Evolutionary conservation across 2,797 vertebrate species (phyloP), one percentile per base, ranked within the genome.

Genomic region (Hydrophis major): DNA sequence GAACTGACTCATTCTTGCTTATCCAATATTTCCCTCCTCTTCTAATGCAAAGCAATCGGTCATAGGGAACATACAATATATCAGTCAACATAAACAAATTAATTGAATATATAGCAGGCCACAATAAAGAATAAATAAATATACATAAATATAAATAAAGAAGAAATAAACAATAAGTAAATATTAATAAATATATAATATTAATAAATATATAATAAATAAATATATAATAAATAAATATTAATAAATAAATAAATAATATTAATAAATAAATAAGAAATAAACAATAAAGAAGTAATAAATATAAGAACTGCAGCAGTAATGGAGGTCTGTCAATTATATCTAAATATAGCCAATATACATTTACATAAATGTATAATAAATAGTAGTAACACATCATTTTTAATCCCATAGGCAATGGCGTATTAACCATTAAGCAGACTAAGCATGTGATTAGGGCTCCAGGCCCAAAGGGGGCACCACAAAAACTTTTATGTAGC

Each of bases 1-100:
- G 93, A 93, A 92, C 92, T 96, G 94, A 93, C 93, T 97, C 94
- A 94, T 96, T 95, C 89, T 96, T 97, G 95, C 96, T 96, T 96
- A 94, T 94, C 87, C 93, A 95, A 47, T 91, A 92, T 93, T 92
- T 95, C 90, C 92, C 89, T 93, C 28, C 94, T 86, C 88, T 93
- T 92, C 94, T 95, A 96, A 96, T 96, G 96, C 96, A 95, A 95
- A 95, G 50, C 92, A 95, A 96, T 96, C 93, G 96, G 94, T 96
- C 93, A 93, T 90, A 90, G 94, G 92, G 95, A 95, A 96, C 95
- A 96, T 94, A 91, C 95, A 94, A 96, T 96, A 53, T 74, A 90
- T 90, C 50, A 93, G 57, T 97, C 96, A 91, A 95, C 94, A 95
- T 90, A 95, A 96, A 96, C 95, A 94, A 90, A 88, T 95, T 95